Conservation (phyloP, 2,113 vertebrate genomes). For the Sylvietta virens region DNA sequence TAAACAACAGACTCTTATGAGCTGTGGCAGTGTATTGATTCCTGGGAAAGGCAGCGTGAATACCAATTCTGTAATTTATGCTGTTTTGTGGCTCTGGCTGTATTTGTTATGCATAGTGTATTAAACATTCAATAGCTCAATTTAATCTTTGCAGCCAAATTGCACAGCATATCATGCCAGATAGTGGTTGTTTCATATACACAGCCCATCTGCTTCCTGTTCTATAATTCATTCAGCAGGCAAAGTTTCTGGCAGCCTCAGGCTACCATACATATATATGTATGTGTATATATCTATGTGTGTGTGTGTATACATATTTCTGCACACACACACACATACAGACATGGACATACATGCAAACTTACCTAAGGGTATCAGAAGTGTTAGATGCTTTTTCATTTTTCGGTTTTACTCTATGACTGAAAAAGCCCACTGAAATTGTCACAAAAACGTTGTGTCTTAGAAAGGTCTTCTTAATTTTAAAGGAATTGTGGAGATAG, state of each 20-base stretch:
- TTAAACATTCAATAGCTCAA: conserved; percentile 86
- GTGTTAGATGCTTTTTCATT: conserved; percentile 14
- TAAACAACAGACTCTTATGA: conserved; percentile 84
- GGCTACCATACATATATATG: conserved; percentile 21
- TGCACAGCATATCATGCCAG: conserved; percentile 78
- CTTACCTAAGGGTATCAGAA: conserved; percentile 36
- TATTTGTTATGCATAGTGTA: conserved; percentile 87
- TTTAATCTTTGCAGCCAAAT: conserved; percentile 84
- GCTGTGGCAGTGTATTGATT: conserved; percentile 83
- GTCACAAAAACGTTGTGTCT: background rate
- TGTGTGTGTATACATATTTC: background rate
- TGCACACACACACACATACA: background rate
- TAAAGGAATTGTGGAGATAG: background rate
- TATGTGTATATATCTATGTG: rapidly evolving
- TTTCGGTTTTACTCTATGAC: background rate
- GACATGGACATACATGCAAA: background rate
- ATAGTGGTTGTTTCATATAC: conserved; percentile 81
- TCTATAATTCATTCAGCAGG: conserved; percentile 82
- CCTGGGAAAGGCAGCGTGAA: conserved; percentile 77
- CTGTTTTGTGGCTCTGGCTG: conserved; percentile 78
- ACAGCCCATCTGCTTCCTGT: conserved; percentile 82
- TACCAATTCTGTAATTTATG: conserved; percentile 85
- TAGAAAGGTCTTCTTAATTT: background rate
- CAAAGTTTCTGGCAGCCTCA: conserved; percentile 75
- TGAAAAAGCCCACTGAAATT: background rate